Evolutionary conservation across 2,888 invertebrate species (phyloP).

Genomic region (Anodontia alba): DNA sequence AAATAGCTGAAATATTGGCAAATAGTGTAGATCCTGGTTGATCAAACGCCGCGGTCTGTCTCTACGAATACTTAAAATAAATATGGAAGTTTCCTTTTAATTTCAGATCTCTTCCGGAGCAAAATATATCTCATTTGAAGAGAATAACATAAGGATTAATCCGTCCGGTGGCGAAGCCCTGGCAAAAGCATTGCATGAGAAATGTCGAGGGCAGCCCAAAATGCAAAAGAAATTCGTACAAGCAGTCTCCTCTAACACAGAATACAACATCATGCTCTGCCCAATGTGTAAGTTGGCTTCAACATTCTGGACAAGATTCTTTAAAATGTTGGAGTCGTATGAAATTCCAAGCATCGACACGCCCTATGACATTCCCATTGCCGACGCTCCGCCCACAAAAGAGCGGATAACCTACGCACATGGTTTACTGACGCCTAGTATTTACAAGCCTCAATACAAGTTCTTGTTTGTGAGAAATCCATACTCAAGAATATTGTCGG

Average conservation of each 20-base stretch:
- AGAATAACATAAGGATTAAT: not conserved
- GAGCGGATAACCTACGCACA: conserved; percentile 22
- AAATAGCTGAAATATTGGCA: no score
- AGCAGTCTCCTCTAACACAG: conserved; percentile 24
- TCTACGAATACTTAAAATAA: no score
- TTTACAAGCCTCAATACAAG: conserved; percentile 37
- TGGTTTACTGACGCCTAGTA: not conserved
- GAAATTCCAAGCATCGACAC: not conserved
- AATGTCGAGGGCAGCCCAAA: not conserved
- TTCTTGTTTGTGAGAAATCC: conserved; percentile 71
- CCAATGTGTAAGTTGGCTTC: conserved; percentile 60
- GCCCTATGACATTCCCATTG: conserved; percentile 52
- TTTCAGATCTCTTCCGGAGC: not conserved
- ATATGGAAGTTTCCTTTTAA: no score
- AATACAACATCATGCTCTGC: conserved; percentile 47
- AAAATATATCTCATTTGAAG: not conserved
- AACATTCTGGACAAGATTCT: conserved; percentile 59
- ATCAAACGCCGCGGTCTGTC: no score
- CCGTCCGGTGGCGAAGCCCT: not conserved
- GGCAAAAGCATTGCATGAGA: not conserved
- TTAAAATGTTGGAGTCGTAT: conserved; percentile 31
- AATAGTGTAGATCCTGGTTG: no score
- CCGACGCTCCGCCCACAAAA: conserved; percentile 36
- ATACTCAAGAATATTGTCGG: conserved; percentile 67
- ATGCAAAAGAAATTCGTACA: not conserved